Base-by-base conservation (phyloP, 2,888 invertebrate species). In the Temnothorax rugatulus region DNA sequence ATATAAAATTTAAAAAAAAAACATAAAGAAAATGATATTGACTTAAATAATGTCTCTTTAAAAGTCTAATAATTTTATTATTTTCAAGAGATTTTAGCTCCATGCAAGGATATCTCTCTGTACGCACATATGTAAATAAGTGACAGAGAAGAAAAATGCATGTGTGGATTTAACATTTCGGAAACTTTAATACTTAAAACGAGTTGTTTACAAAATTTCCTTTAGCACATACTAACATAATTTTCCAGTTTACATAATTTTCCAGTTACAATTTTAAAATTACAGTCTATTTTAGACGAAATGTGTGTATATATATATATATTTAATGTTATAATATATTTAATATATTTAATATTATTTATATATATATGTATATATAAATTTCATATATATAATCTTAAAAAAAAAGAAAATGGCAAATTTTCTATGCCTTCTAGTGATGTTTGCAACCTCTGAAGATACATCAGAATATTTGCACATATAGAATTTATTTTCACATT, bases 401-500 rank as follows among this genome's bases (percentile, higher is more conserved):
- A 21, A 9, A n/a, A 13, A 18, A 11, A 34, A 11, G 8, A 18
- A 21, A 50, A 64, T 5, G 5, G 15, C 15, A 52, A 41, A 8
- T n/a, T 76, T 54, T 52, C 2, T 41, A 52, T 15, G 11, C 7
- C 21, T 75, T 63, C 15, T 63, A 8, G 21, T 68, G 25, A 76
- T 54, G 2, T 38, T 75, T 11, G 4, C 9, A 64, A 64, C 21
- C 54, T 77, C 77, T 44, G 83, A 82, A 88, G 88, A 84, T 90
- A 90, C 88, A 88, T 90, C 86, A 50, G 66, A 66, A 83, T 44
- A 57, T 66, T 74, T 71, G 25, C 50, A 57, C 50, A 61, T 87
- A 79, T 86, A 84, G 86, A 87, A 74, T 87, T 90, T 88, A 89
- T 84, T 86, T 90, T 89, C 88, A 85, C 69, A 79, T 89, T 83